Percentiles rank a stretch among this genome's conserved stretches.
Evolutionary conservation across 2,888 invertebrate species (phyloP).

Genomic region (Ormyrus thymus): DNA sequence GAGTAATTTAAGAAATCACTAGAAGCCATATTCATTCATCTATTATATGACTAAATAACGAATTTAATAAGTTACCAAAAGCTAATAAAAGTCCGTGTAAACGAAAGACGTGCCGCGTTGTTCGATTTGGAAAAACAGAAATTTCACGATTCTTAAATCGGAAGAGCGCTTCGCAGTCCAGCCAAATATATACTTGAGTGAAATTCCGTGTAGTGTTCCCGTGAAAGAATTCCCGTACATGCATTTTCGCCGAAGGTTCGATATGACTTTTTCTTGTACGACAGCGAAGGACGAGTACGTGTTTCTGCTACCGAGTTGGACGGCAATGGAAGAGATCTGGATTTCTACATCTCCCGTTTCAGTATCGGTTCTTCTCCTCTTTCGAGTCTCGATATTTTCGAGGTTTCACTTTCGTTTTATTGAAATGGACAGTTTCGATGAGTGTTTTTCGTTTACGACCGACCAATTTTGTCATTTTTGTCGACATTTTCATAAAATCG

Average conservation of each 20-base stretch:
- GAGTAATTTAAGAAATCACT: too few relatives aligned
- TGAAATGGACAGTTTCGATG: too few relatives aligned
- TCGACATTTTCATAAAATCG: too few relatives aligned
- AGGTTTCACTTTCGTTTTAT: background rate
- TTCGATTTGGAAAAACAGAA: too few relatives aligned
- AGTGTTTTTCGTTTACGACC: background rate
- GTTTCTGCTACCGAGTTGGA: background rate
- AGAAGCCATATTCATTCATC: too few relatives aligned
- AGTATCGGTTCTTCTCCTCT: background rate
- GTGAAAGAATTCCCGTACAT: conserved; percentile 42
- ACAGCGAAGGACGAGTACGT: background rate
- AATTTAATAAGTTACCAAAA: too few relatives aligned
- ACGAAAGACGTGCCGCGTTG: too few relatives aligned
- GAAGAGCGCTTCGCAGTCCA: too few relatives aligned
- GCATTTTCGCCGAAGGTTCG: conserved; percentile 21
- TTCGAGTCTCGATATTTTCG: conserved; percentile 10
- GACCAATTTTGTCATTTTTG: too few relatives aligned
- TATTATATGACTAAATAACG: too few relatives aligned
- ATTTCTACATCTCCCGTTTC: background rate
- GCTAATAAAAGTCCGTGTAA: too few relatives aligned
- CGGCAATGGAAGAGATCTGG: background rate
- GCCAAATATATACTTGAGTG: conserved; percentile 34
- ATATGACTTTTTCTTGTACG: conserved; percentile 53
- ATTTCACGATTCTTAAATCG: too few relatives aligned
- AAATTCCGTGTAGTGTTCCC: conserved; percentile 50